Percentiles rank a stretch among this genome's conserved stretches.
Evolutionary conservation across 2,888 invertebrate species (phyloP).

Genomic region (Stenodera caucasica): DNA sequence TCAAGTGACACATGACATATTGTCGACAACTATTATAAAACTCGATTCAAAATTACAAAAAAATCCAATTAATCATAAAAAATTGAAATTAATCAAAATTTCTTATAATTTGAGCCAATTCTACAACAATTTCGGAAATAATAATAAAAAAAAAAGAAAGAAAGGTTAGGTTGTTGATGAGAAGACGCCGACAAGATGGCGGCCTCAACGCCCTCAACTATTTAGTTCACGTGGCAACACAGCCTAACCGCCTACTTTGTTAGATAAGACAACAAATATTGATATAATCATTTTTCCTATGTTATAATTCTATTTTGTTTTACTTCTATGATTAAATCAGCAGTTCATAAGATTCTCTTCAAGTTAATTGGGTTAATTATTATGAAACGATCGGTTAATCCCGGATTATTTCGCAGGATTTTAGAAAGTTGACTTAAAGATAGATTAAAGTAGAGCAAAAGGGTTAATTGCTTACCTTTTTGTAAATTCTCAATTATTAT

Average conservation of each 20-base stretch:
- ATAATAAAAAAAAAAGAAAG: constrained; percentile 7
- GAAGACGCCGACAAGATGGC: constrained; percentile 26
- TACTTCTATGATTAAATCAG: neutral
- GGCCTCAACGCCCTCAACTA: constrained; percentile 21
- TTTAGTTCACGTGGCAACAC: constrained; percentile 31
- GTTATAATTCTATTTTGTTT: neutral
- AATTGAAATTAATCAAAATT: too few relatives aligned
- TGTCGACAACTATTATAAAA: constrained; percentile 39
- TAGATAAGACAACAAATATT: constrained; percentile 23
- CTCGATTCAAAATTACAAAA: constrained; percentile 12
- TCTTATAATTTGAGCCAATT: too few relatives aligned
- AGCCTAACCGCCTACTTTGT: constrained; percentile 31
- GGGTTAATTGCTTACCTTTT: constrained; percentile 12
- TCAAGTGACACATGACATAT: constrained; percentile 49
- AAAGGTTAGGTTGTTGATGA: neutral
- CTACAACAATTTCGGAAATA: too few relatives aligned
- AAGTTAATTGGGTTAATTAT: too few relatives aligned
- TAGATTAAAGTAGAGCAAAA: neutral
- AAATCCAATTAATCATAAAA: neutral
- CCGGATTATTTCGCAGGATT: neutral
- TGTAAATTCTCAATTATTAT: neutral
- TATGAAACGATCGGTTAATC: too few relatives aligned
- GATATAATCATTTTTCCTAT: neutral
- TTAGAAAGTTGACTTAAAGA: neutral
- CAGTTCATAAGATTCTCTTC: neutral